Evolutionary conservation across 2,888 invertebrate species (phyloP), one percentile per base, ranked within the genome.

Genomic region (Diachrysia chrysitis): DNA sequence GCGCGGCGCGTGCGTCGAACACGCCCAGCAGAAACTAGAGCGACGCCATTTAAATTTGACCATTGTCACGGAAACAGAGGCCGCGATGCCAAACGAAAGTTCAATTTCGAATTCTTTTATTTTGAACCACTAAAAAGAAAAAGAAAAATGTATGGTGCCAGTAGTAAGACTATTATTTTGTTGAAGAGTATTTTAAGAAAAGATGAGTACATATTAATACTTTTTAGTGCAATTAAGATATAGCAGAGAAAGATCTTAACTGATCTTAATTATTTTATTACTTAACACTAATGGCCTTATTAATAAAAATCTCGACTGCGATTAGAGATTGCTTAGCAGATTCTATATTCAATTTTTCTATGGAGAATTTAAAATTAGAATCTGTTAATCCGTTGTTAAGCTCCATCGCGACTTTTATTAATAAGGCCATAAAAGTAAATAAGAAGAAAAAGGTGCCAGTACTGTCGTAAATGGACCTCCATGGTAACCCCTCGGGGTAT

Each of bases 21-120:
- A 88, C 90, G 87, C 88, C 85, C 83, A 83, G 70, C 74, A 73
- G 73, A 89, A 91, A 90, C 89, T 88, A 85, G 91, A 90, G 84
- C 90, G 84, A 67, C 78, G 85, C 82, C 81, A 84, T 89, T 89
- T 85, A 87, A 90, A 89, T 91, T 89, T 85, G 87, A 90, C 87
- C 85, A 86, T 87, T 90, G 91, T 91, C 92, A 89, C 89, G 91
- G 87, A 89, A 87, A 87, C 83, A 79, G 70, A 66, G 69, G 71
- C 64, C 65, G 69, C 57, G 62, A 58, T 42, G 66, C 46, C 17
- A 42, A 68, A 71, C 59, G 71, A 80, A 72, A 71, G 76, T 75
- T 51, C 53, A 74, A 56, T 74, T 66, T 5, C 16, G 61, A 73
- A 66, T 69, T 61, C 12, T 69, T 75, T 59, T 66, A 56, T 66